Base-by-base conservation (phyloP, 2,888 invertebrate genomes). In the Tanaodytes sp. region DNA sequence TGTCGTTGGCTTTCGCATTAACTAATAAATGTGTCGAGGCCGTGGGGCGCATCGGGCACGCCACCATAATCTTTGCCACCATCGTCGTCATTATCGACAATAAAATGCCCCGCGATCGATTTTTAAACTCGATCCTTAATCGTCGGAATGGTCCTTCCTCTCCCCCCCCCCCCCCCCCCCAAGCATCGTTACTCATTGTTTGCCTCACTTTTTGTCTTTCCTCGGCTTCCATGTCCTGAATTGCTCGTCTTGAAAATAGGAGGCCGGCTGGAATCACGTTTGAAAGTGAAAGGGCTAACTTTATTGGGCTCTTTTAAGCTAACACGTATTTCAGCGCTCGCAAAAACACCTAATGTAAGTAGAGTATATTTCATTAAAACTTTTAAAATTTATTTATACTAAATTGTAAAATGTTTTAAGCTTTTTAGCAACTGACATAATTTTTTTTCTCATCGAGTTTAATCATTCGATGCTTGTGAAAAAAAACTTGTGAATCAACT, bases 111-210 rank as follows among this genome's bases (percentile, higher is more conserved):
- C 16, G 39, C 57, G 57, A 51, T 58, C 52, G 62, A 68, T 68
- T 63, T 63, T 68, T 52, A 68, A 68, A 68, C 62, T 62, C 62
- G 54, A 68, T 58, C 63, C n/a, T n/a, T n/a, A n/a, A n/a, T n/a
- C n/a, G n/a, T n/a, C n/a, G n/a, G n/a, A n/a, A n/a, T n/a, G n/a
- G n/a, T n/a, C n/a, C n/a, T n/a, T n/a, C n/a, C n/a, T n/a, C n/a
- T n/a, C n/a, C n/a, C n/a, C n/a, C n/a, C n/a, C n/a, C n/a, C n/a
- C n/a, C n/a, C n/a, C n/a, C n/a, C n/a, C 69, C 64, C 16, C 31
- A 36, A 58, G 71, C 66, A 55, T 65, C 63, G 59, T 19, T 27
- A 57, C 19, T 64, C 46, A 73, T 74, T 73, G 74, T 74, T 63
- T 69, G 55, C 54, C 39, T 33, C 51, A 42, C 58, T 59, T 59